Evolutionary conservation across 2,888 invertebrate genomes (phyloP).

Genomic region (Yponomeuta evonymella): DNA sequence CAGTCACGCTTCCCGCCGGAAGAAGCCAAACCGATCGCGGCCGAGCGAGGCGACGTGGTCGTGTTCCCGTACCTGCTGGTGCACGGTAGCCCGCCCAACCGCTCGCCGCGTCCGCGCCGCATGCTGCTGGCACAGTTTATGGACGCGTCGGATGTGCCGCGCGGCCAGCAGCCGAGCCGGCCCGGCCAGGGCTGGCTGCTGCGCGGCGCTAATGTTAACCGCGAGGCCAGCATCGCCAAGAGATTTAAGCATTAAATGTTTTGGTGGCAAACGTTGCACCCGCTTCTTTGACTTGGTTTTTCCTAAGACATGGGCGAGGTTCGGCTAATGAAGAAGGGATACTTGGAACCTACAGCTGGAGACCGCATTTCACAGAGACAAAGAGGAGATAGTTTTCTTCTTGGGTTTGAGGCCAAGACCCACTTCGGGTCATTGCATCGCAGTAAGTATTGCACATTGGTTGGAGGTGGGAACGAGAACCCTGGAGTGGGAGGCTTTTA

Average conservation of each 20-base stretch:
- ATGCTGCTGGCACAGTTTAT: conserved; percentile 75
- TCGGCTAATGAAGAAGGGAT: no score
- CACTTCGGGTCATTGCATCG: no score
- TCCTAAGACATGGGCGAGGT: no score
- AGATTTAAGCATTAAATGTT: conserved; percentile 26
- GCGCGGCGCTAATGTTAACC: conserved; percentile 58
- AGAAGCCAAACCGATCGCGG: conserved; percentile 65
- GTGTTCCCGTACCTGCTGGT: conserved; percentile 76
- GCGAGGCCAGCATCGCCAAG: conserved; percentile 45
- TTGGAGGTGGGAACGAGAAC: no score
- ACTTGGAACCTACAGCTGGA: no score
- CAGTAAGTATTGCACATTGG: no score
- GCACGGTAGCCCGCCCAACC: conserved; percentile 75
- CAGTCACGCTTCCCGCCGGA: conserved; percentile 65
- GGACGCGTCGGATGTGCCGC: conserved; percentile 71
- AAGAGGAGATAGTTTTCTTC: no score
- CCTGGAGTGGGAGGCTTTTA: no score
- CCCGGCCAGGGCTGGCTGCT: conserved; percentile 75
- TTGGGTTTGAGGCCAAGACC: no score
- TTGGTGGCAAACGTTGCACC: background rate
- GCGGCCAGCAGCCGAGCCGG: conserved; percentile 49
- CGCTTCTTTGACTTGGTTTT: no score
- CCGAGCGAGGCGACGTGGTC: conserved; percentile 73
- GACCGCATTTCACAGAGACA: no score
- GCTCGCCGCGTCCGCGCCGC: conserved; percentile 56